Evolutionary conservation across 2,888 invertebrate species (phyloP).

Genomic region (Dryobota labecula): DNA sequence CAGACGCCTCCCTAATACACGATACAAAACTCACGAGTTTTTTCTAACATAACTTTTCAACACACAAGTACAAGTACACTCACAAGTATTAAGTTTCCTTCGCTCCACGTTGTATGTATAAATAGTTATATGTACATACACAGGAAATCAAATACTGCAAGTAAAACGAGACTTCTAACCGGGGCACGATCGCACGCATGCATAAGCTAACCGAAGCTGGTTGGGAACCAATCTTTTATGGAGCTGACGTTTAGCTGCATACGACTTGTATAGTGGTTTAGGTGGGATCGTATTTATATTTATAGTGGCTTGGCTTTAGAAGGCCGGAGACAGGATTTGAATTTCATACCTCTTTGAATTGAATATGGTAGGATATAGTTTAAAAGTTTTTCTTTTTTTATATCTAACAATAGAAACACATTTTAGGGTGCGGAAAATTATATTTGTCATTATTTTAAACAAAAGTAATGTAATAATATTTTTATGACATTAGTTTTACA

Average conservation of each 20-base stretch:
- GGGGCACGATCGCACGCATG: too few relatives aligned
- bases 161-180: conserved; percentile 52
- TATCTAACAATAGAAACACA: too few relatives aligned
- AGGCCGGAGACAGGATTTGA: conserved; percentile 4
- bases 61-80: too few relatives aligned
- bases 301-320: conserved; percentile 14
- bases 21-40: not conserved
- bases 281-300: conserved; percentile 19
- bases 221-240: conserved; percentile 56
- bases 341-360: conserved; percentile 14
- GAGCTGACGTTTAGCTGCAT: conserved; percentile 49
- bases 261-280: conserved; percentile 39
- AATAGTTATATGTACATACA: conserved; percentile 44
- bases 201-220: too few relatives aligned
- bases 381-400: not conserved
- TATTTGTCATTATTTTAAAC: not conserved
- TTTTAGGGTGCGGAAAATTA: too few relatives aligned
- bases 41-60: conserved; percentile 17
- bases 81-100: conserved; percentile 53
- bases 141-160: conserved; percentile 61
- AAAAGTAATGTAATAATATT: too few relatives aligned
- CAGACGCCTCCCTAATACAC: not conserved
- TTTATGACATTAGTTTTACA: too few relatives aligned
- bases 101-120: conserved; percentile 35
- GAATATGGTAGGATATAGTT: not conserved